Base-by-base conservation (phyloP, 2,113 vertebrate species). In the Argyrosomus japonicus region DNA sequence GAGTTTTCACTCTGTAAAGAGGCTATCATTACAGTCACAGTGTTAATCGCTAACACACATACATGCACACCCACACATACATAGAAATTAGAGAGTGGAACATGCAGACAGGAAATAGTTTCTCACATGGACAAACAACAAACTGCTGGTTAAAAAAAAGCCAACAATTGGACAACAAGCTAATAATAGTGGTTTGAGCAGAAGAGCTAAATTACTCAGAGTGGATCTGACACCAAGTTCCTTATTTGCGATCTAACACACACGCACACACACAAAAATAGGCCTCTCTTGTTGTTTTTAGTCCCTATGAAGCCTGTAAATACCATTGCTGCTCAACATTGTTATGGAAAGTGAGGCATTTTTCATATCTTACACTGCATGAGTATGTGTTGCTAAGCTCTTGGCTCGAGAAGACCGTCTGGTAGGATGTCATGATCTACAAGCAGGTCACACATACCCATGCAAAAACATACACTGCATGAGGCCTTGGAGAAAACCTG, bases 161-260 rank as follows among this genome's bases (percentile, higher is more conserved):
- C 63, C 18, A 68, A 23, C 27, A 87, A 69, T 7, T 70, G 40
- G 77, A 80, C 75, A 75, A 64, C 71, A 62, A 63, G 79, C 63
- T 88, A 85, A 85, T 81, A 89, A 87, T 68, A 87, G 77, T 50
- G 69, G 36, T 77, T 88, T 47, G 27, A 70, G 27, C 81, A 75
- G 29, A 73, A 51, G 21, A 61, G 10, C 58, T 51, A 45, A 70
- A 86, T 72, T 67, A 71, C 17, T 63, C 58, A 67, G 47, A 72
- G 60, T 40, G 32, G 53, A 63, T 78, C 47, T 58, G 69, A 68
- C 79, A 61, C n/a, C 1, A 53, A 53, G 27, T 68, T 79, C 70
- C 50, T 64, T 27, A 32, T 76, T 76, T 70, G 43, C 43, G 14
- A n/a, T 40, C 32, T 29, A 72, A 32, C 36, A 57, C 50, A 54